Percentiles rank a stretch among this genome's conserved stretches.
phyloP scores from a whole-genome alignment of 2,113 vertebrate species.

The Nesogale talazaci region DNA sequence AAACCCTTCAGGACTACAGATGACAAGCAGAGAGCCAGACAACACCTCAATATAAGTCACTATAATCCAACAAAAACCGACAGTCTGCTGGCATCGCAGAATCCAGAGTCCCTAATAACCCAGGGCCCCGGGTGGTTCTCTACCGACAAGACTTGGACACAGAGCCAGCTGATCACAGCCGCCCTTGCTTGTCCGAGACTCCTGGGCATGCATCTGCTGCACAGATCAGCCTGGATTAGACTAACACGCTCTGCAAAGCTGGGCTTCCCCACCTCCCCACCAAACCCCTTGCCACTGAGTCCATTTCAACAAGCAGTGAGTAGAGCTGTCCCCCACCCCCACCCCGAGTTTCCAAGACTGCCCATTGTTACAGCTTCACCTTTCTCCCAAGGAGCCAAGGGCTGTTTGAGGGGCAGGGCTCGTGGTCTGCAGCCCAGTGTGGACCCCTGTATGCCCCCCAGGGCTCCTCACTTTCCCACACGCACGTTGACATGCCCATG shows the following conservation, averaged over 20 bases:
- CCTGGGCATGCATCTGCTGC: background rate
- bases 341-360: too few relatives aligned
- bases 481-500: background rate
- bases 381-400: too few relatives aligned
- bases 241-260: background rate
- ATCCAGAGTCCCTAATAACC: background rate
- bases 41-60: background rate
- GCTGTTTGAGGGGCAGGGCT: too few relatives aligned
- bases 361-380: too few relatives aligned
- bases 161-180: background rate
- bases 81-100: background rate
- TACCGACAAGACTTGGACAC: background rate
- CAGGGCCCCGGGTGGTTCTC: background rate
- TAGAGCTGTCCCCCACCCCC: too few relatives aligned
- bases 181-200: background rate
- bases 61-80: background rate
- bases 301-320: too few relatives aligned
- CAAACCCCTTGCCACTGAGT: too few relatives aligned
- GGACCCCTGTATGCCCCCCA: background rate
- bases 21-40: background rate
- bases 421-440: too few relatives aligned
- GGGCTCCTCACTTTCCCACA: background rate
- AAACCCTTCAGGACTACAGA: background rate
- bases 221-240: background rate
- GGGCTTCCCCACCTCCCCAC: background rate